Evolutionary conservation across 2,113 vertebrate species (phyloP).

Genomic region (Mus musculus): DNA sequence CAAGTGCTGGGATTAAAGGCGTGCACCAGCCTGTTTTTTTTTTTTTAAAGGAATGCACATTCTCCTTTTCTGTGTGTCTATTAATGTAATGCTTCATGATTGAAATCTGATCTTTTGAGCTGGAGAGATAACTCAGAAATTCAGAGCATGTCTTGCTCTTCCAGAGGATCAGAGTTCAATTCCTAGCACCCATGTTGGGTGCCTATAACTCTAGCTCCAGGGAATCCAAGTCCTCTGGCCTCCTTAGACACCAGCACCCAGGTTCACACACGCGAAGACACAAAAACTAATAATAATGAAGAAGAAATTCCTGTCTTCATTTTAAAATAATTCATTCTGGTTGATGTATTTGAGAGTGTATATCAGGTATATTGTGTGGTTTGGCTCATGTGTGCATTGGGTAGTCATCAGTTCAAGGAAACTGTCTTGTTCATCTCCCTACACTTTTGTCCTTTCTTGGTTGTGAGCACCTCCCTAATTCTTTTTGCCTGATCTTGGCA

Average conservation of each 20-base stretch:
- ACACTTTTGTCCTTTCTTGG: not conserved
- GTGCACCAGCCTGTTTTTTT: too few relatives aligned
- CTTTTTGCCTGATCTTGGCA: not conserved
- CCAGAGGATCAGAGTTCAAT: not conserved
- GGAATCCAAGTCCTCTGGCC: not conserved
- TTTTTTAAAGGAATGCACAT: not conserved
- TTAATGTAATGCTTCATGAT: not conserved
- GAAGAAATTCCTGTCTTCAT: not conserved
- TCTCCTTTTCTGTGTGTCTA: conserved; percentile 22
- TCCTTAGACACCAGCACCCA: not conserved
- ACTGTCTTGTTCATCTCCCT: not conserved
- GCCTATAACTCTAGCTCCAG: not conserved
- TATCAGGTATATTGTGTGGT: not conserved
- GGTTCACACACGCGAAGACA: not conserved
- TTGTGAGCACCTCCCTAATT: not conserved
- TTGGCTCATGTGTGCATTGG: not conserved
- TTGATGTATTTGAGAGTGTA: not conserved
- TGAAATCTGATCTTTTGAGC: not conserved
- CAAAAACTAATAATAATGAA: not conserved
- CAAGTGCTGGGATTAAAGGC: too few relatives aligned
- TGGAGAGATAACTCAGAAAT: not conserved
- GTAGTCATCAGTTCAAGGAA: not conserved
- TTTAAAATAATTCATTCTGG: not conserved
- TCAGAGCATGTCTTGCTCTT: not conserved
- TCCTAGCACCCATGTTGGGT: not conserved